Base-by-base conservation (phyloP, 2,888 invertebrate species). In the Hyles lineata region DNA sequence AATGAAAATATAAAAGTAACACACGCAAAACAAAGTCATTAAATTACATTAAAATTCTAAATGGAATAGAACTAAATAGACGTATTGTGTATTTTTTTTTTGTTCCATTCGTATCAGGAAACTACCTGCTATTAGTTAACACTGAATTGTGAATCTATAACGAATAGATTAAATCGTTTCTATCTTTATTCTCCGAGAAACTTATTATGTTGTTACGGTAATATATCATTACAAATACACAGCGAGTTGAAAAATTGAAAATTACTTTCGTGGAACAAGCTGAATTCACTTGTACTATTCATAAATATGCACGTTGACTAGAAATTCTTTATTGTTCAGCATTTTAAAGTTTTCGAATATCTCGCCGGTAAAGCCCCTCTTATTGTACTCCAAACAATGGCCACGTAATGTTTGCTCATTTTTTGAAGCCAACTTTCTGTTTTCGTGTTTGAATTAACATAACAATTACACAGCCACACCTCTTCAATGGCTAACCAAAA, bases 361-460 rank as follows among this genome's bases (percentile, higher is more conserved):
- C 62, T 32, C 50, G 23, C 19, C 55, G n/a, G 19, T 19, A 23
- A 50, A 67, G 50, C 43, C 67, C 21, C 21, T 67, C 43, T 67
- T 55, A 55, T 55, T 21, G n/a, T 43, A 50, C 35, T 63, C 63
- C 35, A 35, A 35, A 35, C 63, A 63, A 62, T 32, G 23, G 67
- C 23, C 15, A 15, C 23, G 67, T 67, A 67, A 67, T 43, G 67
- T 67, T 67, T 67, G 50, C n/a, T 50, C 67, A 63, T 67, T 50
- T 50, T 67, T 67, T 21, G 23, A 67, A 43, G 43, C 23, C 15
- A 50, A 50, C 67, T 67, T 67, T 67, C 67, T 63, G 43, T 63
- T 63, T 63, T 63, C 35, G 43, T 63, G 50, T 67, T 50, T 67
- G 67, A 67, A 67, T 67, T 67, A 67, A 43, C 50, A 67, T 67